phyloP scores from a whole-genome alignment of 2,113 vertebrate species.

The Macquaria ambigua region DNA sequence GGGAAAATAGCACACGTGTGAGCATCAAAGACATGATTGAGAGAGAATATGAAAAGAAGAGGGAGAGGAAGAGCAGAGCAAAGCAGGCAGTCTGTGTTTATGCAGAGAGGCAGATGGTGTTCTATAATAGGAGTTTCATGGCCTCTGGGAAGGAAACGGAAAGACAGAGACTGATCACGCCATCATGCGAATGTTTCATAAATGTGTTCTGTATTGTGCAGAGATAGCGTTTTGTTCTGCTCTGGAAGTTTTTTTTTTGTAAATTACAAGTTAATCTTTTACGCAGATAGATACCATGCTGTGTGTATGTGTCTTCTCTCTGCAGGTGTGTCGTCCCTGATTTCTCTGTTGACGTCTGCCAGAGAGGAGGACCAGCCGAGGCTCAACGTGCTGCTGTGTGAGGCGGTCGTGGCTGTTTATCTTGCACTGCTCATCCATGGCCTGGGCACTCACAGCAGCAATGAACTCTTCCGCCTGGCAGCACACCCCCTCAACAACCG shows the following conservation, averaged over 20 bases:
- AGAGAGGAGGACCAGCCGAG: slow-evolving; percentile 94
- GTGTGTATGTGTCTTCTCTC: slow-evolving; percentile 22
- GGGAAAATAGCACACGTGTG: background rate
- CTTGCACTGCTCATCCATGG: slow-evolving; percentile 95
- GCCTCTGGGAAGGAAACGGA: slow-evolving; percentile 76
- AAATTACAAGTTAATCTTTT: background rate
- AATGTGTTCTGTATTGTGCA: slow-evolving; percentile 41
- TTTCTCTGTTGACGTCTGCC: slow-evolving; percentile 91
- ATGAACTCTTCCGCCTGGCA: slow-evolving; percentile 94
- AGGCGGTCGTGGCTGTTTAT: slow-evolving; percentile 96
- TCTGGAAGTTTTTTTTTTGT: background rate
- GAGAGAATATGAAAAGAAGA: slow-evolving; percentile 48
- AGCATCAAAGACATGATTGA: slow-evolving; percentile 45
- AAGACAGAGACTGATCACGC: slow-evolving; percentile 61
- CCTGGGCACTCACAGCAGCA: slow-evolving; percentile 93
- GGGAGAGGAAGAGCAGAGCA: slow-evolving; percentile 44
- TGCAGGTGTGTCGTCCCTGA: slow-evolving; percentile 95
- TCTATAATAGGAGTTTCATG: slow-evolving; percentile 72
- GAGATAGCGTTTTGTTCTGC: slow-evolving; percentile 35
- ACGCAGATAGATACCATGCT: background rate
- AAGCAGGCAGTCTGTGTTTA: slow-evolving; percentile 70
- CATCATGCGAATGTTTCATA: slow-evolving; percentile 56
- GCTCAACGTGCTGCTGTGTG: slow-evolving; percentile 93
- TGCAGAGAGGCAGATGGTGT: slow-evolving; percentile 79
- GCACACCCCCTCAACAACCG: slow-evolving; percentile 95